Evolutionary conservation across 2,797 vertebrate genomes (phyloP).

Genomic region (Staurois parvus): DNA sequence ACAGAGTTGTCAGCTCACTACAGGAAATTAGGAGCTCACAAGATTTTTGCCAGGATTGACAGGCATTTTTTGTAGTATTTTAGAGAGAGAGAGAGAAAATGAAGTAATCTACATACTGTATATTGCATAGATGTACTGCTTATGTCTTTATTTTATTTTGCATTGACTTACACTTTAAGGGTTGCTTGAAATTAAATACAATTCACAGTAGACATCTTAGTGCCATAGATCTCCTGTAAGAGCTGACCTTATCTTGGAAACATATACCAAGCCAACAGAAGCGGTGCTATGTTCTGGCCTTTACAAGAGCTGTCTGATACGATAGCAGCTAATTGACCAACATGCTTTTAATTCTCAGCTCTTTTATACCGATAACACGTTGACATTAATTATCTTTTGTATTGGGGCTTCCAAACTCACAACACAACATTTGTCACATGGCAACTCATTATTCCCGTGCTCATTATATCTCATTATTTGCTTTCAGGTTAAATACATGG

Average conservation of each 20-base stretch:
- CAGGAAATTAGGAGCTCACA: too few relatives aligned
- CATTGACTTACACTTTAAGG: too few relatives aligned
- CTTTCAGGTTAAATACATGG: constrained; percentile 26
- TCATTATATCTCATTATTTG: constrained; percentile 21
- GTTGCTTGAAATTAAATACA: too few relatives aligned
- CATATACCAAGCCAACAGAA: neutral
- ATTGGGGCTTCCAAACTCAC: constrained; percentile 64
- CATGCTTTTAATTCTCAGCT: constrained; percentile 65
- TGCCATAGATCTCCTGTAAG: constrained; percentile 6
- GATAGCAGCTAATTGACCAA: constrained; percentile 71
- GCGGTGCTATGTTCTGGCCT: constrained; percentile 64
- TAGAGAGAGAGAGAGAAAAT: too few relatives aligned
- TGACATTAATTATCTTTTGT: constrained; percentile 75
- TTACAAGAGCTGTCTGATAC: constrained; percentile 72
- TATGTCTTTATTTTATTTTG: too few relatives aligned
- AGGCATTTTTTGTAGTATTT: too few relatives aligned
- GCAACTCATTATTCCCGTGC: neutral
- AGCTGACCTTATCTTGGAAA: constrained; percentile 50
- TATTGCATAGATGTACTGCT: too few relatives aligned
- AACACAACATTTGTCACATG: constrained; percentile 63
- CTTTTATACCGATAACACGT: constrained; percentile 65
- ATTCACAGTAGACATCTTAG: neutral
- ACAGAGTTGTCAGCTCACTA: too few relatives aligned
- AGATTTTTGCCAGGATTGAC: too few relatives aligned
- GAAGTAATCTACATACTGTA: too few relatives aligned